Evolutionary conservation across 2,113 vertebrate genomes (phyloP).

Genomic region (Nothoprocta perdicaria): DNA sequence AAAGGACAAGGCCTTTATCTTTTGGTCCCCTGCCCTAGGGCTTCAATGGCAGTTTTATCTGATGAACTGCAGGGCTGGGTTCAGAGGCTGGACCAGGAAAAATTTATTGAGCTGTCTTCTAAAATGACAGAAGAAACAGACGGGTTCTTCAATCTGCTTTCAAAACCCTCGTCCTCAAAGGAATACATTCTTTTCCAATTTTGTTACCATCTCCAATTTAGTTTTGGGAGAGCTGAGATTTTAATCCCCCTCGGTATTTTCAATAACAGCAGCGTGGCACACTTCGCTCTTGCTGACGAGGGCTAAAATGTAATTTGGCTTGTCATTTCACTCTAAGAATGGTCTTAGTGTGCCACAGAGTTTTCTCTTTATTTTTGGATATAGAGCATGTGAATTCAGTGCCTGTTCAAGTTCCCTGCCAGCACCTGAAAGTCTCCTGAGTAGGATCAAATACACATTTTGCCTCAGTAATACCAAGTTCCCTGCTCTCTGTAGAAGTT

Average conservation of each 20-base stretch:
- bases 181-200: not conserved
- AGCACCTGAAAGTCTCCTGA: constrained; percentile 10
- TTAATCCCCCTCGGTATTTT: not conserved
- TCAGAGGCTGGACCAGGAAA: not conserved
- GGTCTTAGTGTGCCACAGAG: not conserved
- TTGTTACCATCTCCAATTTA: not conserved
- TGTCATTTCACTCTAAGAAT: not conserved
- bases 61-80: not conserved
- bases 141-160: not conserved
- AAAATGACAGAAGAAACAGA: not conserved
- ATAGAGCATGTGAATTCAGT: not conserved
- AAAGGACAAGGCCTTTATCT: not conserved
- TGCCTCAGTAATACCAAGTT: constrained; percentile 17
- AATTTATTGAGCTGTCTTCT: not conserved
- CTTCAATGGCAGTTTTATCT: not conserved
- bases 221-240: not conserved
- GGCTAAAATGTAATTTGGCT: not conserved
- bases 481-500: not conserved
- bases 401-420: not conserved
- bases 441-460: constrained; percentile 31
- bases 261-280: not conserved
- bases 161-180: not conserved
- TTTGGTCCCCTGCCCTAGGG: not conserved
- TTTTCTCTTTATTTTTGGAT: constrained; percentile 11
- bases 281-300: not conserved